A percentile compares a stretch with the other conserved stretches of the same genome.
Conservation (phyloP, 2,888 invertebrate species). For the Eumerus sabulonum region DNA sequence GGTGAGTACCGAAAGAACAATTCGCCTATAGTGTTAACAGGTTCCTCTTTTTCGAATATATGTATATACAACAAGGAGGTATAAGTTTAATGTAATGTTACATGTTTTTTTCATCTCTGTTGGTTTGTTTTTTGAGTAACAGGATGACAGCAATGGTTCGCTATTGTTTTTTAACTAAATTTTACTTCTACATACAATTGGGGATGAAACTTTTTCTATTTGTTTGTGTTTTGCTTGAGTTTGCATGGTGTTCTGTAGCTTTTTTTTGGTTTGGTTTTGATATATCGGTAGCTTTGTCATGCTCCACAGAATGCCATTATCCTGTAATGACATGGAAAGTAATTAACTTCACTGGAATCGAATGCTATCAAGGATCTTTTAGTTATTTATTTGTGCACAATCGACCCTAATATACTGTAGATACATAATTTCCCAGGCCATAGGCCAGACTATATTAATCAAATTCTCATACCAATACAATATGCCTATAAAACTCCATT, state of each 20-base stretch:
- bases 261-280: background rate
- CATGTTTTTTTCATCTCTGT: conserved; percentile 15
- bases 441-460: too few species aligned
- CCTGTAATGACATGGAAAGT: too few species aligned
- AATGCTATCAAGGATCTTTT: too few species aligned
- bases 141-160: background rate
- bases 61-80: background rate
- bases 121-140: conserved; percentile 1
- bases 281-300: too few species aligned
- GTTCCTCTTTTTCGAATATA: background rate
- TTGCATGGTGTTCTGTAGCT: conserved; percentile 6
- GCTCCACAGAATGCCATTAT: too few species aligned
- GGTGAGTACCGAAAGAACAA: conserved; percentile 73
- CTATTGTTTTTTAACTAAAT: conserved; percentile 15
- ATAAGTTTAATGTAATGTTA: background rate
- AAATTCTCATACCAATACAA: too few species aligned
- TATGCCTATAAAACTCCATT: too few species aligned
- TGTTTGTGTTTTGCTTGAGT: conserved; percentile 5
- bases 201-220: conserved; percentile 9
- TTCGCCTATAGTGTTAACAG: conserved; percentile 6
- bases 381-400: too few species aligned
- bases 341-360: too few species aligned
- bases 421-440: too few species aligned
- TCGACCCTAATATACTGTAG: too few species aligned
- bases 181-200: conserved; percentile 9